These are phyloP conservation scores for Periophthalmus magnuspinnatus DNA, from an alignment of 2,797 vertebrate species.

Conservation along the genomic window DNA sequence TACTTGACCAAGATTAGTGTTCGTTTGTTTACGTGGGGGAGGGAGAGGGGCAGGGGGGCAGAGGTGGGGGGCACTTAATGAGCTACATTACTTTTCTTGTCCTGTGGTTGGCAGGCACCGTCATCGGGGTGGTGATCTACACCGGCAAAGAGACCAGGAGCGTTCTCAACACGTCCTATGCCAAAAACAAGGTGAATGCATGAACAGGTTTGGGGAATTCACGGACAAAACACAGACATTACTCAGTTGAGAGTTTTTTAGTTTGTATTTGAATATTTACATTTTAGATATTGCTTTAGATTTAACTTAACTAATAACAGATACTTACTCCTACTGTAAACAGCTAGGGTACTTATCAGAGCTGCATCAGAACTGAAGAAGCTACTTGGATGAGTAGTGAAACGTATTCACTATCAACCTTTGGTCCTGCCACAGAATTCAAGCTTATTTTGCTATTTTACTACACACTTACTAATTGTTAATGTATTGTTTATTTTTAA, in stretches of 20 bases:
- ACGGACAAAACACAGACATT: not conserved
- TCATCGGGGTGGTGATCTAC: slow-evolving; percentile 98
- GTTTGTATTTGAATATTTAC: no score
- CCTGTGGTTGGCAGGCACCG: slow-evolving; percentile 85
- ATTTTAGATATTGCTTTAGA: no score
- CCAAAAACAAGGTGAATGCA: slow-evolving; percentile 92
- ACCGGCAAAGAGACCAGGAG: slow-evolving; percentile 97
- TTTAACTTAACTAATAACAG: no score
- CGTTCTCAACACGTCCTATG: slow-evolving; percentile 94
- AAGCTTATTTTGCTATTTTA: no score
- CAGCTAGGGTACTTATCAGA: no score
- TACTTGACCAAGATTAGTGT: slow-evolving; percentile 58
- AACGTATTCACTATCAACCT: no score
- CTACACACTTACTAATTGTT: no score
- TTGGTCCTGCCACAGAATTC: no score
- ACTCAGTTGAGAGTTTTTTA: not conserved
- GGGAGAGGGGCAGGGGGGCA: slow-evolving; percentile 7
- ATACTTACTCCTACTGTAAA: no score
- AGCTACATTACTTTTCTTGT: slow-evolving; percentile 66
- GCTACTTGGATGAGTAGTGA: no score
- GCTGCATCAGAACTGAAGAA: no score
- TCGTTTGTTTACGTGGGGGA: slow-evolving; percentile 17
- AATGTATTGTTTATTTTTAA: no score
- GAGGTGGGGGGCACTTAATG: slow-evolving; percentile 54
- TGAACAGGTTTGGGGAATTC: not conserved